phyloP scores from a whole-genome alignment of 2,888 invertebrate genomes.

The Dryobota labecula region DNA sequence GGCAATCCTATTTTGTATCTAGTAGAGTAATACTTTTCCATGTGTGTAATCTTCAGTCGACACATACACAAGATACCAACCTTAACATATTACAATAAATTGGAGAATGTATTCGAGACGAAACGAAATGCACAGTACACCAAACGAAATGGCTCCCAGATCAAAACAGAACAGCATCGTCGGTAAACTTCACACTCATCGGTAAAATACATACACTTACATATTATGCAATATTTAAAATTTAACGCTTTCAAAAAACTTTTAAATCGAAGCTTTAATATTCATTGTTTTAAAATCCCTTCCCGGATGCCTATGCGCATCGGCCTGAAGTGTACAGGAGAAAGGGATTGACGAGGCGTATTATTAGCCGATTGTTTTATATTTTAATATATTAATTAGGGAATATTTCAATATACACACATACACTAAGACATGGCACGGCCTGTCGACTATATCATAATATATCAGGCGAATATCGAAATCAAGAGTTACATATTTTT shows the following conservation, averaged over 20 bases:
- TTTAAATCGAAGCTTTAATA: conserved; percentile 76
- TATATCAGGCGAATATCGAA: conserved; percentile 66
- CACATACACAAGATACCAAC: conserved; percentile 26
- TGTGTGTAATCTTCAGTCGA: conserved; percentile 27
- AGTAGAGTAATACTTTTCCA: too few relatives aligned
- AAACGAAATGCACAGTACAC: conserved; percentile 58
- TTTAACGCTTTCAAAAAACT: conserved; percentile 65
- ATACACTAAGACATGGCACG: conserved; percentile 82
- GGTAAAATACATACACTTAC: conserved; percentile 70
- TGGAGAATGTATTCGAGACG: conserved; percentile 74
- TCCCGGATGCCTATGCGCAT: conserved; percentile 48
- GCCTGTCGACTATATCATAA: conserved; percentile 73
- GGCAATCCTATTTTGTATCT: not conserved
- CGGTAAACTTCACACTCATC: conserved; percentile 62
- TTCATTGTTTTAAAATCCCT: conserved; percentile 73
- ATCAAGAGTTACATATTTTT: conserved; percentile 53
- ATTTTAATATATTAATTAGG: conserved; percentile 68
- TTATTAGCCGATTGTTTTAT: conserved; percentile 60
- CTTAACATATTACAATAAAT: conserved; percentile 58
- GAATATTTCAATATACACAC: conserved; percentile 74
- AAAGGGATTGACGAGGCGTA: conserved; percentile 57
- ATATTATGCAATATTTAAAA: conserved; percentile 74
- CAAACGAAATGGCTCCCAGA: conserved; percentile 42
- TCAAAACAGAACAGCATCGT: conserved; percentile 38
- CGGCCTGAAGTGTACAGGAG: conserved; percentile 57